Conservation (phyloP, 2,888 invertebrate genomes). For the Epirrita christyi region DNA sequence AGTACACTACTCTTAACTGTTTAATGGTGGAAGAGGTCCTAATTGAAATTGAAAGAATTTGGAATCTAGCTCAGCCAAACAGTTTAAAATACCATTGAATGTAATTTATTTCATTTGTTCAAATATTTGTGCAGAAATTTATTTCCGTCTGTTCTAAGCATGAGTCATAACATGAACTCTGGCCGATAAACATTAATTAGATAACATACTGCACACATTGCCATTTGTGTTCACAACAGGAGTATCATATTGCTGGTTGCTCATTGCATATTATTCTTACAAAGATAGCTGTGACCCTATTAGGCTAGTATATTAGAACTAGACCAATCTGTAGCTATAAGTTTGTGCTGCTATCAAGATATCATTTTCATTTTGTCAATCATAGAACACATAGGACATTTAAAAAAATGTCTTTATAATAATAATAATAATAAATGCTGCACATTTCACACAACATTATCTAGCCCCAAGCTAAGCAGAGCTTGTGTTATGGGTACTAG, state of each 20-base stretch:
- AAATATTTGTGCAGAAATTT: constrained; percentile 6
- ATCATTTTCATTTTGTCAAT: too few relatives aligned
- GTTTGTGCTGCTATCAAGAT: too few relatives aligned
- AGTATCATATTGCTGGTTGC: constrained; percentile 28
- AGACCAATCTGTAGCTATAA: neutral
- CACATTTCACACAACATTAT: too few relatives aligned
- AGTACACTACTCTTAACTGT: too few relatives aligned
- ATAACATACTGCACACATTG: constrained; percentile 35
- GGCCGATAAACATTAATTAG: constrained; percentile 30
- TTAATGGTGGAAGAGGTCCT: too few relatives aligned
- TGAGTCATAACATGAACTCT: constrained; percentile 36
- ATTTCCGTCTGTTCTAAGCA: constrained; percentile 15
- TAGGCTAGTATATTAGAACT: constrained; percentile 13
- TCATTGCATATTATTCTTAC: constrained; percentile 18
- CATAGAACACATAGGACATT: too few relatives aligned
- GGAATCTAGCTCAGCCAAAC: neutral
- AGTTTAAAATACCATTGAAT: neutral
- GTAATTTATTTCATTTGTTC: neutral
- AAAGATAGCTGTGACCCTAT: constrained; percentile 28
- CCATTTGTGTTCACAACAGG: constrained; percentile 27
- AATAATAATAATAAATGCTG: too few relatives aligned
- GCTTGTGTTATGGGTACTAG: too few relatives aligned
- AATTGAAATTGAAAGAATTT: neutral
- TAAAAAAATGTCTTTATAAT: too few relatives aligned
- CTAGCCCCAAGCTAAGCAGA: too few relatives aligned